phyloP scores from a whole-genome alignment of 2,113 vertebrate species.

The Onychorhynchus coronatus region DNA sequence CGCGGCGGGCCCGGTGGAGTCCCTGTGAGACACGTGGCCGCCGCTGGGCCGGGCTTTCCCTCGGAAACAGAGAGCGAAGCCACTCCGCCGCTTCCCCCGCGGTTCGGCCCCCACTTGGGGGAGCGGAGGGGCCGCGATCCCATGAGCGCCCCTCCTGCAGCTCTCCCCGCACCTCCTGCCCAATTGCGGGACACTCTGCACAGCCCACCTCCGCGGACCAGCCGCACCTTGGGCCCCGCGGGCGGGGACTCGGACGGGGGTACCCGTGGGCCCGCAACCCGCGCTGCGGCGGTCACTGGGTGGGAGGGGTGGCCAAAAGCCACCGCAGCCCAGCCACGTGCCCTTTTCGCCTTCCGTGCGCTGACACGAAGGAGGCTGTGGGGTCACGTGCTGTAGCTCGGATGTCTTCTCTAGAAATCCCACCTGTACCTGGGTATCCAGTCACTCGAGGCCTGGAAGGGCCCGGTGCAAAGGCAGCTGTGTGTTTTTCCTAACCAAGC shows the following conservation, averaged over 20 bases:
- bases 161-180: background rate
- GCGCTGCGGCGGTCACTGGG: background rate
- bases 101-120: background rate
- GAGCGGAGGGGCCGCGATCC: background rate
- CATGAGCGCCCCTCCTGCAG: background rate
- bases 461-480: background rate
- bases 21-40: background rate
- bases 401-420: background rate
- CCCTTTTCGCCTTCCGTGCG: background rate
- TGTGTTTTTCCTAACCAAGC: background rate
- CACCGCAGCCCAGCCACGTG: rapidly evolving
- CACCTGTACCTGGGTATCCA: background rate
- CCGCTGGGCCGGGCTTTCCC: background rate
- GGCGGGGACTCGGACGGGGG: background rate
- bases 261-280: background rate
- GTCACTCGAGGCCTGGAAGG: background rate
- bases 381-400: background rate
- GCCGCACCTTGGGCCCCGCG: background rate
- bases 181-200: background rate
- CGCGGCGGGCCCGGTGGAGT: background rate
- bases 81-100: no score
- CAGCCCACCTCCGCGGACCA: background rate
- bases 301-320: background rate
- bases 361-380: background rate
- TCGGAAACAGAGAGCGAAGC: background rate